A percentile compares a stretch with the other conserved stretches of the same genome.
Conservation (phyloP, 2,797 vertebrate genomes). For the Cuniculus paca region DNA sequence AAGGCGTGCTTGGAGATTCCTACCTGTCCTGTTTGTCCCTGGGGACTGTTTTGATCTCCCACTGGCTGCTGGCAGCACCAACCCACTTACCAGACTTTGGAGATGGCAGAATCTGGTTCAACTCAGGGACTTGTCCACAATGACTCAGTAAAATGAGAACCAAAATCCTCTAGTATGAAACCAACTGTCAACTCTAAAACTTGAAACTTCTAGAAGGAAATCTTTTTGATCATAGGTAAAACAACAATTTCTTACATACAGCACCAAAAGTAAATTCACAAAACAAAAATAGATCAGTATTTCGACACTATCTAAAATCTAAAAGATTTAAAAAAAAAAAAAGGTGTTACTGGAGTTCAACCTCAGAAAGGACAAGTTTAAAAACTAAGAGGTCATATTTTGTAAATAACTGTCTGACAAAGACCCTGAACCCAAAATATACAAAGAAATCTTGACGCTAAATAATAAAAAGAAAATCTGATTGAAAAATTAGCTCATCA, state of each 20-base stretch:
- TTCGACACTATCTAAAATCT: neutral
- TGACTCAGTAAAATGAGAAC: neutral
- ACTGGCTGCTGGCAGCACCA: neutral
- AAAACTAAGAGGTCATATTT: neutral
- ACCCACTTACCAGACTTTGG: neutral
- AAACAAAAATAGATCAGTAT: neutral
- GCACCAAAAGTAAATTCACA: neutral
- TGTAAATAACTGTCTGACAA: neutral
- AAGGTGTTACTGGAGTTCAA: neutral
- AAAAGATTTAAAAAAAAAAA: neutral
- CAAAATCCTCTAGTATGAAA: neutral
- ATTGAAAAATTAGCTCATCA: neutral
- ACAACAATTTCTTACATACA: neutral
- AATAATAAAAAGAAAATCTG: neutral
- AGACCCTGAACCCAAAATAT: neutral
- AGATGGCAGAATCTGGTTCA: neutral
- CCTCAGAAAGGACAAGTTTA: neutral
- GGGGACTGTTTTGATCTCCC: neutral
- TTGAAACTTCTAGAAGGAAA: neutral
- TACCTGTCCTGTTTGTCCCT: neutral
- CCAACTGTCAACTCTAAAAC: neutral
- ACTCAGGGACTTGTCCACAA: neutral
- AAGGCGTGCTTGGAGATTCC: rapidly evolving
- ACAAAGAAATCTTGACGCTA: neutral
- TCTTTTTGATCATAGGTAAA: neutral